Percentiles rank a stretch among this genome's conserved stretches.
Evolutionary conservation across 2,797 vertebrate species (phyloP).

Genomic region (Alfaro cultratus): DNA sequence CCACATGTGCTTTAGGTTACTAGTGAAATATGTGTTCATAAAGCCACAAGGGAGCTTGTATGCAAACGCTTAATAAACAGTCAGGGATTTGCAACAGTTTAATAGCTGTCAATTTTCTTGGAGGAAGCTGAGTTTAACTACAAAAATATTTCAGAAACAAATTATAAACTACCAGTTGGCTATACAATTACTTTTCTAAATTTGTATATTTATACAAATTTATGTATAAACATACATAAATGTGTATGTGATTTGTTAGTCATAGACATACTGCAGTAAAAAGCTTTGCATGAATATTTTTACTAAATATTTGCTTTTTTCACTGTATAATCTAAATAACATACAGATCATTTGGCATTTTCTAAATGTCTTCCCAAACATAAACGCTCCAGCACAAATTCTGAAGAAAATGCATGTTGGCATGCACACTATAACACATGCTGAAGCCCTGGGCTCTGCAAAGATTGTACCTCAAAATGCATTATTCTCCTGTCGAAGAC

Average conservation of each 20-base stretch:
- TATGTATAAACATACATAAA: not conserved
- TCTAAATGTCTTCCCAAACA: not conserved
- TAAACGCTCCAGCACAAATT: constrained; percentile 18
- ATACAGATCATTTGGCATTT: not conserved
- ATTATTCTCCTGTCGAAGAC: constrained; percentile 22
- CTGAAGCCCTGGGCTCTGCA: constrained; percentile 11
- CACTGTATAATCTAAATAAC: not conserved
- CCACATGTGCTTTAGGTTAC: not conserved
- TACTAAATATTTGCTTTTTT: not conserved
- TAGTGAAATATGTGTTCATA: not conserved
- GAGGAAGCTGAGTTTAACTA: not conserved
- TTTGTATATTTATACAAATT: not conserved
- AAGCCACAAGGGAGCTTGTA: not conserved
- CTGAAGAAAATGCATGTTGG: constrained; percentile 21
- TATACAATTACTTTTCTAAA: not conserved
- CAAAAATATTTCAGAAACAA: not conserved
- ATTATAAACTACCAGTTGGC: no score
- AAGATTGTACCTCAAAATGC: constrained; percentile 42
- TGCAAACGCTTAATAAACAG: not conserved
- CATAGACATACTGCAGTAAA: not conserved
- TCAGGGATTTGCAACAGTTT: not conserved
- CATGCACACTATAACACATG: constrained; percentile 18
- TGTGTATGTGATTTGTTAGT: not conserved
- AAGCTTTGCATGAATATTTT: not conserved
- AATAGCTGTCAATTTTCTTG: not conserved